phyloP scores from a whole-genome alignment of 92 coral and sea anemone species.

The Isaurus tuberculatus region DNA sequence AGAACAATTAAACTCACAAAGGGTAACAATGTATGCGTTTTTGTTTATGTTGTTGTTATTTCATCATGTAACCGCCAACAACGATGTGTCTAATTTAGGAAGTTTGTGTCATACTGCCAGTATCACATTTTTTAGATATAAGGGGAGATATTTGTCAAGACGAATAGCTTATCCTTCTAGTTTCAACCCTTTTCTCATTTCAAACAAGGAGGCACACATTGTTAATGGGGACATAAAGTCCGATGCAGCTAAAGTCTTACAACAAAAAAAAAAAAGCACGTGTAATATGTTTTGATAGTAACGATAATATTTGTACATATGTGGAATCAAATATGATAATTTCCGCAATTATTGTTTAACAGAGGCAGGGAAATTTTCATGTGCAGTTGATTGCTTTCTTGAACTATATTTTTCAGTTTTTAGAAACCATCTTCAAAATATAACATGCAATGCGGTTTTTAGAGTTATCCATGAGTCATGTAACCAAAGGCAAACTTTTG shows the following conservation, averaged over 20 bases:
- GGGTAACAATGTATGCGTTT: slow-evolving; percentile 28
- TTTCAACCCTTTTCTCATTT: slow-evolving; percentile 48
- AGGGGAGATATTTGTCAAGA: slow-evolving; percentile 64
- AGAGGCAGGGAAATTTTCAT: slow-evolving; percentile 67
- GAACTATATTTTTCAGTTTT: slow-evolving; percentile 59
- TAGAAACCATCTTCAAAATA: slow-evolving; percentile 48
- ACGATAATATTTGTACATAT: background rate
- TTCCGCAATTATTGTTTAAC: slow-evolving; percentile 73
- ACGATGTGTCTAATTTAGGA: slow-evolving; percentile 42
- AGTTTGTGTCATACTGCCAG: slow-evolving; percentile 18
- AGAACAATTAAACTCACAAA: slow-evolving; percentile 26
- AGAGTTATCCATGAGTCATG: slow-evolving; percentile 50
- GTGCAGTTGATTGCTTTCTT: slow-evolving; percentile 78
- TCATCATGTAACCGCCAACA: slow-evolving; percentile 31
- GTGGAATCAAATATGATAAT: slow-evolving; percentile 51
- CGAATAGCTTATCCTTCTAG: slow-evolving; percentile 49
- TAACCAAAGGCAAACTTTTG: slow-evolving; percentile 39
- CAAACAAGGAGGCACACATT: slow-evolving; percentile 64
- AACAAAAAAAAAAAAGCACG: slow-evolving; percentile 1
- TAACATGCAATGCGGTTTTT: slow-evolving; percentile 64
- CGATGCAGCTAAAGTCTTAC: slow-evolving; percentile 4
- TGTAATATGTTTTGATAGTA: background rate
- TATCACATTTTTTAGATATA: slow-evolving; percentile 37
- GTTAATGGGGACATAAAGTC: slow-evolving; percentile 49
- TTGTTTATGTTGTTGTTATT: slow-evolving; percentile 56